A percentile compares a stretch with the other conserved stretches of the same genome.
Evolutionary conservation across 92 coral and sea anemone species (phyloP).

Genomic region (Umimayanthus chanpuru): DNA sequence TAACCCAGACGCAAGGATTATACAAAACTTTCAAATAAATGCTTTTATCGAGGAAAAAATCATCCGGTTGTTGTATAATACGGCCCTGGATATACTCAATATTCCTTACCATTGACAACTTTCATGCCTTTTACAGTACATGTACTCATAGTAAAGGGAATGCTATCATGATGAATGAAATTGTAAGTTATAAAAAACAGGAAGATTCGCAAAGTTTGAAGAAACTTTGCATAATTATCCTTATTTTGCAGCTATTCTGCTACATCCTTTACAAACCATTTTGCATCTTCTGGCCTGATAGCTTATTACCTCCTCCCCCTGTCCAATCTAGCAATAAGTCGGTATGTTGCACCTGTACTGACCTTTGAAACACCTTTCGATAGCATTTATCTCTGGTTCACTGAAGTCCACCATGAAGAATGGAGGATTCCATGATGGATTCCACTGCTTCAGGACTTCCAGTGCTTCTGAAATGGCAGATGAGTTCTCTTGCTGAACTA

Average conservation of each 20-base stretch:
- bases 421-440: slow-evolving; percentile 52
- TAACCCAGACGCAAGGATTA: too few relatives aligned
- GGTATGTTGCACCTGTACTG: neutral
- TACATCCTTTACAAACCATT: neutral
- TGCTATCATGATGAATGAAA: too few relatives aligned
- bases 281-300: neutral
- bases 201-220: neutral
- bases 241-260: neutral
- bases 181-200: neutral
- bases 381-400: slow-evolving; percentile 56
- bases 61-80: too few relatives aligned
- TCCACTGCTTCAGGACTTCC: slow-evolving; percentile 49
- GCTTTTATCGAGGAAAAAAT: too few relatives aligned
- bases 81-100: neutral
- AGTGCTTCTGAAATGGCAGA: slow-evolving; percentile 56
- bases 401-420: slow-evolving; percentile 55
- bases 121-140: neutral
- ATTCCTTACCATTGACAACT: neutral
- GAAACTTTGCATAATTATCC: neutral
- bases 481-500: slow-evolving; percentile 50
- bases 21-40: too few relatives aligned
- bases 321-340: neutral
- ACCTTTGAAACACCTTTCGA: slow-evolving; percentile 45
- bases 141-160: neutral
- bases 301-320: neutral